These are phyloP conservation scores for Aratinga solstitialis DNA, from an alignment of 2,797 vertebrate genomes.

Conservation along the genomic window DNA sequence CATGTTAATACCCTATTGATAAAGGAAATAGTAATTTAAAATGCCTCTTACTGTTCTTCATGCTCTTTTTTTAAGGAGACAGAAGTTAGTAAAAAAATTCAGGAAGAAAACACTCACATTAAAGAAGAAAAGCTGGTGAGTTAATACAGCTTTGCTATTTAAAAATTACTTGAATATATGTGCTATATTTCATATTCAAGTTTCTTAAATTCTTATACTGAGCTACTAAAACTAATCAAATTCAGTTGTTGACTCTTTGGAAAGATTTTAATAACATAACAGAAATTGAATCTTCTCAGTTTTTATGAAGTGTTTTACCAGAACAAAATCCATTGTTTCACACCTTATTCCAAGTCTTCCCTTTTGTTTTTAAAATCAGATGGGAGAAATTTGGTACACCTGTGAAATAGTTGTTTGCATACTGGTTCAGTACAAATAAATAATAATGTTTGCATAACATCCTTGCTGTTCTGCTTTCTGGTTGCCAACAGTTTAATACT, in stretches of 20 bases:
- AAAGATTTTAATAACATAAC: background rate
- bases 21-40: background rate
- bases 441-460: background rate
- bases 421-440: background rate
- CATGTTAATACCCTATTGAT: background rate
- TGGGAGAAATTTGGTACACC: background rate
- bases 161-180: background rate
- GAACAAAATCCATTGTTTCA: background rate
- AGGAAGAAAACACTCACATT: slow-evolving; percentile 77
- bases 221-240: background rate
- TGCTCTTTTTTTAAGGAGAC: slow-evolving; percentile 78
- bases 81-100: slow-evolving; percentile 83
- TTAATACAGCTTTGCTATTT: background rate
- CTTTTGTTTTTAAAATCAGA: background rate
- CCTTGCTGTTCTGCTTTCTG: background rate
- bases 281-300: background rate
- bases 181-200: background rate
- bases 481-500: background rate
- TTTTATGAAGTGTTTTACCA: background rate
- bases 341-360: background rate
- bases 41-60: background rate
- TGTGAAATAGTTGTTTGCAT: background rate
- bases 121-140: slow-evolving; percentile 88
- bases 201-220: background rate
- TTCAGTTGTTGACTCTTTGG: background rate